Evolutionary conservation across 2,113 vertebrate genomes (phyloP).

Genomic region (Solenodon paradoxus): DNA sequence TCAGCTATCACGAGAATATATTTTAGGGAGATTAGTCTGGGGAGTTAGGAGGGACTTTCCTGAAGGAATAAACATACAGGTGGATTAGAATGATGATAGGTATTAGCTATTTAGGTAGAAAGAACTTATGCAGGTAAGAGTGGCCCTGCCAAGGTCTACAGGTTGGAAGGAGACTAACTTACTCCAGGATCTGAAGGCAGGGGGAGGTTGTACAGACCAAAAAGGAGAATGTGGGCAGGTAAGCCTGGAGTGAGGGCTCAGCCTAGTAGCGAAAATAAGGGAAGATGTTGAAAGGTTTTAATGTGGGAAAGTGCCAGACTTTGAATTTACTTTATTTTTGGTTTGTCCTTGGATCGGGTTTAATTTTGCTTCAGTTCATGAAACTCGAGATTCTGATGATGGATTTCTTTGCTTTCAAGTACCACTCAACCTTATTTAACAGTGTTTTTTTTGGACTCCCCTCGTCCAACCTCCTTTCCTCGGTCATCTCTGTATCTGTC

Average conservation of each 20-base stretch:
- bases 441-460: no score
- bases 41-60: background rate
- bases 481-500: no score
- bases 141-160: background rate
- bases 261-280: background rate
- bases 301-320: background rate
- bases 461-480: no score
- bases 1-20: background rate
- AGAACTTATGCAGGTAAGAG: background rate
- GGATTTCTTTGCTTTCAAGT: no score
- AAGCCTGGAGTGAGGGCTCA: background rate
- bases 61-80: background rate
- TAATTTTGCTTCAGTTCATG: no score
- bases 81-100: background rate
- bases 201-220: background rate
- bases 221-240: background rate
- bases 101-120: background rate
- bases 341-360: no score
- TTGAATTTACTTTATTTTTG: no score
- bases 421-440: no score
- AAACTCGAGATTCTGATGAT: no score
- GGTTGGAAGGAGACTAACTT: background rate
- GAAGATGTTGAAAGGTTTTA: background rate
- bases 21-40: conserved; percentile 27
- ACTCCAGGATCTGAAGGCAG: background rate